phyloP scores from a whole-genome alignment of 1,140 invertebrate genomes.

The Anastatus disparis region DNA sequence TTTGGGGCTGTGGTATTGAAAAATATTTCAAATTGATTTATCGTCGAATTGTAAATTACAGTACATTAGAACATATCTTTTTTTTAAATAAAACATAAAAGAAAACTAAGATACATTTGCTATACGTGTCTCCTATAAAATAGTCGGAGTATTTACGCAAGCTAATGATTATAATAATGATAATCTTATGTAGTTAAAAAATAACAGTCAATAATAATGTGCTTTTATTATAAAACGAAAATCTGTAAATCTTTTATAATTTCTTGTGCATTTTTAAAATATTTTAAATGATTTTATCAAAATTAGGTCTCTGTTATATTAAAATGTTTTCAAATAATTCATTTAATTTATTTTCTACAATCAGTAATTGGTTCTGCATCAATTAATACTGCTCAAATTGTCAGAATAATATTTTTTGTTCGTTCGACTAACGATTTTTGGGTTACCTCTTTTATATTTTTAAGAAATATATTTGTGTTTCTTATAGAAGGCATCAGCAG shows the following conservation, averaged over 20 bases:
- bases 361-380: conserved; percentile 28
- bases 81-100: conserved; percentile 16
- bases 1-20: conserved; percentile 1
- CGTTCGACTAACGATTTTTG: conserved; percentile 9
- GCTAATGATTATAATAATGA: conserved; percentile 28
- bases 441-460: conserved; percentile 9
- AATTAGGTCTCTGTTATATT: conserved; percentile 18
- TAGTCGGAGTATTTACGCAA: conserved; percentile 7
- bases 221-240: conserved; percentile 10
- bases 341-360: conserved; percentile 12
- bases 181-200: conserved; percentile 27
- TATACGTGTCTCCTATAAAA: not conserved
- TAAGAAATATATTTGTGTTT: conserved; percentile 36
- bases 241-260: conserved; percentile 12
- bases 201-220: conserved; percentile 30
- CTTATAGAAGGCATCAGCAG: conserved; percentile 49
- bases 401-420: conserved; percentile 29
- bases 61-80: conserved; percentile 1
- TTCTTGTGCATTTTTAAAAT: conserved; percentile 9
- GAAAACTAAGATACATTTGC: conserved; percentile 10
- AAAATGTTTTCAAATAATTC: not conserved
- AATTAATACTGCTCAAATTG: conserved; percentile 42
- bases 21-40: conserved; percentile 23
- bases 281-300: conserved; percentile 15
- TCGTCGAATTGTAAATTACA: conserved; percentile 3